Percentiles rank a stretch among this genome's conserved stretches.
Evolutionary conservation across 2,113 vertebrate species (phyloP).

Genomic region (Pelusios castaneus): DNA sequence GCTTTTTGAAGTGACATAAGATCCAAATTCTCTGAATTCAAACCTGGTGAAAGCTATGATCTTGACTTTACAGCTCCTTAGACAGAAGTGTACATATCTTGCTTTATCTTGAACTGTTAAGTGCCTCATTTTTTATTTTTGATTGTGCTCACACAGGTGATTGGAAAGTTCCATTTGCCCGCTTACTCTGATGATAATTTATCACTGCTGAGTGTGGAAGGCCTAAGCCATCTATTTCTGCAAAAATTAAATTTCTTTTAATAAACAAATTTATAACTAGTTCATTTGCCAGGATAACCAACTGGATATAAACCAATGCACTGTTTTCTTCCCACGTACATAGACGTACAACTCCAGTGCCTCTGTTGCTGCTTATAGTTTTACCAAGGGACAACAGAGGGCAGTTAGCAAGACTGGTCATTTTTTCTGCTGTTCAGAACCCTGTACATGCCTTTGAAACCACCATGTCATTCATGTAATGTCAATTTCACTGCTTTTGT

Average conservation of each 20-base stretch:
- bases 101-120: neutral
- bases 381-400: constrained; percentile 17
- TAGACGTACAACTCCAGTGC: neutral
- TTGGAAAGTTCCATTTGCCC: neutral
- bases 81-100: neutral
- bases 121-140: neutral
- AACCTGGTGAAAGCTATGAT: neutral
- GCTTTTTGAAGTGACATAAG: constrained; percentile 7
- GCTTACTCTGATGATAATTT: neutral
- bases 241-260: constrained; percentile 2
- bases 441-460: neutral
- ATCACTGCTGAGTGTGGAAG: neutral
- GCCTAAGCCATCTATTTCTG: neutral
- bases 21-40: neutral
- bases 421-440: neutral
- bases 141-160: neutral
- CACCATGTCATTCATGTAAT: fast-evolving
- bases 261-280: neutral
- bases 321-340: neutral
- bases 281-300: constrained; percentile 43
- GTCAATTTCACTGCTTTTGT: neutral
- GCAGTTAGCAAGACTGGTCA: neutral
- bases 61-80: neutral
- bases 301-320: neutral
- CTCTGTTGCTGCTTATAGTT: constrained; percentile 31